phyloP scores from a whole-genome alignment of 2,113 vertebrate genomes.

The Anseranas semipalmata region DNA sequence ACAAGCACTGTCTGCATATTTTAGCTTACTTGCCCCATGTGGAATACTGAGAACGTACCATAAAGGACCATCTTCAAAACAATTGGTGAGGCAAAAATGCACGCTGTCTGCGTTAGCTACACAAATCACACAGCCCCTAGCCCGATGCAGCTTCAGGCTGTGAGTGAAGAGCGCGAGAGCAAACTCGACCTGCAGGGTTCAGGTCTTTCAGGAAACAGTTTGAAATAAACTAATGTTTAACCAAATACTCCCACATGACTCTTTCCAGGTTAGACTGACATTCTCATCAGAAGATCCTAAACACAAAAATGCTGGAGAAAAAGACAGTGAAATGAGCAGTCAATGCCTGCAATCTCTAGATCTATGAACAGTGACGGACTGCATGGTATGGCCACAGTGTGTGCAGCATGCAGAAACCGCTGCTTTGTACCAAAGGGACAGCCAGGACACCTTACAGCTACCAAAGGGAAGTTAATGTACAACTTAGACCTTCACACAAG shows the following conservation, averaged over 20 bases:
- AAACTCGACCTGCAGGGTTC: not conserved
- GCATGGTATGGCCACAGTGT: not conserved
- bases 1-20: not conserved
- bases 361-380: not conserved
- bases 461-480: not conserved
- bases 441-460: not conserved
- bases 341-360: not conserved
- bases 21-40: not conserved
- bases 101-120: not conserved
- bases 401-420: not conserved
- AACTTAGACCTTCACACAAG: not conserved
- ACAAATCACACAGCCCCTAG: not conserved
- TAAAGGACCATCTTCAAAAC: not conserved
- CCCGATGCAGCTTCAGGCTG: not conserved
- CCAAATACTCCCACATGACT: not conserved
- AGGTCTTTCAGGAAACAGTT: not conserved
- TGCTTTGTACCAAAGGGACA: not conserved
- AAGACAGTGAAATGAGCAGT: not conserved
- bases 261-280: not conserved
- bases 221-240: not conserved
- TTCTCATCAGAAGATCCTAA: not conserved
- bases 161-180: not conserved
- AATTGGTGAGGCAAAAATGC: accelerated
- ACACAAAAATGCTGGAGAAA: not conserved
- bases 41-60: not conserved